Evolutionary conservation across 1,140 invertebrate genomes (phyloP).

Genomic region (Pantala flavescens): DNA sequence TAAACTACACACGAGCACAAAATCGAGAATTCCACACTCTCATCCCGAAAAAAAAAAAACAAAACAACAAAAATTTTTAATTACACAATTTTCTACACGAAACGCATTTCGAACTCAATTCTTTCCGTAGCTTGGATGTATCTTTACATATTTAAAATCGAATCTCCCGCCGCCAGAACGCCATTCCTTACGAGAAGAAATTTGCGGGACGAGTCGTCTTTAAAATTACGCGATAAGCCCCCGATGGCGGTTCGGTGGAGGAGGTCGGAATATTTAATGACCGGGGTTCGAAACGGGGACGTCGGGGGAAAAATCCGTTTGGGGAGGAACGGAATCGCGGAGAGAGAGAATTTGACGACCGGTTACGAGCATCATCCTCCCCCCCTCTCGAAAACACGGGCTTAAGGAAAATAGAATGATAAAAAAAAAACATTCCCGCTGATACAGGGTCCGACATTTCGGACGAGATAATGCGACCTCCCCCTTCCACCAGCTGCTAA

Average conservation of each 20-base stretch:
- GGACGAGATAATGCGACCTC: background rate
- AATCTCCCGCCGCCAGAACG: too few relatives aligned
- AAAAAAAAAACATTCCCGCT: background rate
- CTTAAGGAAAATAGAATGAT: slow-evolving; percentile 10
- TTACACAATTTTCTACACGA: too few relatives aligned
- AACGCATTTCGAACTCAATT: too few relatives aligned
- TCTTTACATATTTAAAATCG: too few relatives aligned
- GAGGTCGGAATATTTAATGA: background rate
- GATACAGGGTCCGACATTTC: slow-evolving; percentile 7
- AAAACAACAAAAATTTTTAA: too few relatives aligned
- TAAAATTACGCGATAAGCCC: too few relatives aligned
- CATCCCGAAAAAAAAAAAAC: too few relatives aligned
- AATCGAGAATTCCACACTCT: too few relatives aligned
- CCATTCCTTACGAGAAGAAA: too few relatives aligned
- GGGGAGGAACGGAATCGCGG: background rate
- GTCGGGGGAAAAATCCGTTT: background rate
- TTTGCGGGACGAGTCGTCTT: too few relatives aligned
- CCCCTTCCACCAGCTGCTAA: background rate
- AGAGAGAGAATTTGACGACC: background rate
- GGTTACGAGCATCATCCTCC: background rate
- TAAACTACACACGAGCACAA: too few relatives aligned
- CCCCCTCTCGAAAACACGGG: background rate
- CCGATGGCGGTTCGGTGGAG: background rate
- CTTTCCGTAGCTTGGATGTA: too few relatives aligned
- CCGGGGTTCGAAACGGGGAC: background rate